A percentile compares a stretch with the other conserved stretches of the same genome.
Conservation (phyloP, 2,888 invertebrate species). For the Cephus rjabovi region DNA sequence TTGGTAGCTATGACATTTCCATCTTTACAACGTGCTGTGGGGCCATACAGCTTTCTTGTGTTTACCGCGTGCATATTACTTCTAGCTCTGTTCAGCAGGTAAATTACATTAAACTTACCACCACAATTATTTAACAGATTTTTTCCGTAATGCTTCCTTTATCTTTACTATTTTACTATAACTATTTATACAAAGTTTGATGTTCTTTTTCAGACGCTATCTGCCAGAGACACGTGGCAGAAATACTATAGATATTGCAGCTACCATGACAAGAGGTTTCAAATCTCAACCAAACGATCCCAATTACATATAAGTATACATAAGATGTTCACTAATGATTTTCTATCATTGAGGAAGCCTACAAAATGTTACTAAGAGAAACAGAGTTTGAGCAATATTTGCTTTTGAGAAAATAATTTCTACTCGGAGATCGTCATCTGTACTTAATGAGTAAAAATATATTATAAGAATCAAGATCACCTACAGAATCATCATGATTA, state of each 20-base stretch:
- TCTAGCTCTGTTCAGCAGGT: conserved; percentile 74
- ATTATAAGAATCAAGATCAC: background rate
- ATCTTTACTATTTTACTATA: background rate
- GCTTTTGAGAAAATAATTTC: background rate
- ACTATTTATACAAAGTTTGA: background rate
- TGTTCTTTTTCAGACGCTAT: conserved; percentile 70
- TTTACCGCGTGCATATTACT: conserved; percentile 73
- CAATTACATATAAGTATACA: background rate
- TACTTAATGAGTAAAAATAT: background rate
- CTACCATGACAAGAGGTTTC: conserved; percentile 74
- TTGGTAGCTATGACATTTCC: conserved; percentile 85
- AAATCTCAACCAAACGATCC: conserved; percentile 65
- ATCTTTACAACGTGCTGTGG: conserved; percentile 72
- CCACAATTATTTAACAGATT: conserved; percentile 11
- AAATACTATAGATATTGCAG: conserved; percentile 74
- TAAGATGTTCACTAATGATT: background rate
- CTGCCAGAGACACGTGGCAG: conserved; percentile 82
- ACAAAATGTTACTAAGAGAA: background rate
- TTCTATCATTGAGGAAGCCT: background rate
- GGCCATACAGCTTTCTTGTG: conserved; percentile 81
- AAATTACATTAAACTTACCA: conserved; percentile 20
- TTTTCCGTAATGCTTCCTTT: conserved; percentile 7
- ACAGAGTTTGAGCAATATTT: background rate
- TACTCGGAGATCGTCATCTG: background rate
- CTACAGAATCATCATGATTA: background rate